phyloP scores from a whole-genome alignment of 2,797 vertebrate genomes.

The Melanogrammus aeglefinus region DNA sequence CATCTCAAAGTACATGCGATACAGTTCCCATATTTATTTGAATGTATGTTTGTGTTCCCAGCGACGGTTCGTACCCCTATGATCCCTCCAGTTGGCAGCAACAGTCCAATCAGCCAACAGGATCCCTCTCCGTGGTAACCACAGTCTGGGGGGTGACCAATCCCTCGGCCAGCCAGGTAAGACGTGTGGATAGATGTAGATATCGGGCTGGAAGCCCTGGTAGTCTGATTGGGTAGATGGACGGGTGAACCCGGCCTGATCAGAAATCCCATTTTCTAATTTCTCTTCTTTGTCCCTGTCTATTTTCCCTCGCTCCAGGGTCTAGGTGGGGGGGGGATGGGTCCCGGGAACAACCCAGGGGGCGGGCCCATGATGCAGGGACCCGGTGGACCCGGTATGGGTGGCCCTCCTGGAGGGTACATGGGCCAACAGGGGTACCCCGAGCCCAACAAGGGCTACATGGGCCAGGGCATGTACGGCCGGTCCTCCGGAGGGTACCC shows the following conservation, averaged over 20 bases:
- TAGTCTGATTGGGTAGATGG: not conserved
- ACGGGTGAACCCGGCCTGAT: not conserved
- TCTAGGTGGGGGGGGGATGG: constrained; percentile 85
- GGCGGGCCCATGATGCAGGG: constrained; percentile 83
- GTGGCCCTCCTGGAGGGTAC: constrained; percentile 72
- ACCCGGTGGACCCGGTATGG: constrained; percentile 75
- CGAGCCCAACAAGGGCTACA: constrained; percentile 81
- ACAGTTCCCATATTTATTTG: not conserved
- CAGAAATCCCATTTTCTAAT: not conserved
- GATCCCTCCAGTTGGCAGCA: constrained; percentile 83
- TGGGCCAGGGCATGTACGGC: constrained; percentile 82
- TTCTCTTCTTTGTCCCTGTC: not conserved
- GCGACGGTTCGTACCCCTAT: constrained; percentile 87
- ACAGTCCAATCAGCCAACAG: constrained; percentile 83
- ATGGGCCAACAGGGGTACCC: constrained; percentile 84
- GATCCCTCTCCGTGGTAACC: constrained; percentile 91
- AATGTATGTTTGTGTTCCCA: constrained; percentile 40
- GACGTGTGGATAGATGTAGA: not conserved
- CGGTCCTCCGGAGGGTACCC: constrained; percentile 66
- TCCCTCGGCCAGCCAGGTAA: constrained; percentile 89
- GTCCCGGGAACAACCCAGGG: constrained; percentile 78
- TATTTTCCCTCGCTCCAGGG: constrained; percentile 64
- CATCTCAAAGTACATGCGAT: not conserved
- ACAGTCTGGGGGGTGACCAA: constrained; percentile 93
- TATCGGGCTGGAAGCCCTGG: not conserved